These are phyloP conservation scores for Lasioglossum baleicum DNA, from an alignment of 1,140 invertebrate species.

Conservation along the genomic window DNA sequence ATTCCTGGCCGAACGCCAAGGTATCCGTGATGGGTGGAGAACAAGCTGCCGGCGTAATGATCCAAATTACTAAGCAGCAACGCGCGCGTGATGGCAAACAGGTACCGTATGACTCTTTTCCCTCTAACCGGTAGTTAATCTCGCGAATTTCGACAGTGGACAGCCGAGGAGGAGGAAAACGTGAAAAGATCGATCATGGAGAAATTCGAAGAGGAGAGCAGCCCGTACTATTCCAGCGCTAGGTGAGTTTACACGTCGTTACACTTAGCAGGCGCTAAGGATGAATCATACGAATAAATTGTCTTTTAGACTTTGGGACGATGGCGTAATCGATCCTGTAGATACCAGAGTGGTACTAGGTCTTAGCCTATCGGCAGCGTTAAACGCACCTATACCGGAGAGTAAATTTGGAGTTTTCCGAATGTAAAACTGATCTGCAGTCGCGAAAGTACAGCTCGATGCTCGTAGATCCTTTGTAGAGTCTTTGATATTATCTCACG, in stretches of 20 bases:
- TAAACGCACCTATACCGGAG: constrained; percentile 89
- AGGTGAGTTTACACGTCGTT: constrained; percentile 81
- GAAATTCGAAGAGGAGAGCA: constrained; percentile 95
- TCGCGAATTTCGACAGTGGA: constrained; percentile 85
- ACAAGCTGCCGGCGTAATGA: constrained; percentile 95
- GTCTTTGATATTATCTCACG: no score
- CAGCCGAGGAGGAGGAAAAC: constrained; percentile 89
- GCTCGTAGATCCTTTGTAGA: no score
- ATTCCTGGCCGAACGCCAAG: constrained; percentile 97
- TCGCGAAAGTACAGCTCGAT: no score
- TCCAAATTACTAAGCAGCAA: constrained; percentile 92
- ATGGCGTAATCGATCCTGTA: constrained; percentile 96
- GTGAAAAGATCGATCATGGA: constrained; percentile 93
- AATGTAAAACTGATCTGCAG: no score
- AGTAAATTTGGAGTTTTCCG: constrained; percentile 95
- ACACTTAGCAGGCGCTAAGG: no score
- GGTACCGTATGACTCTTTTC: no score
- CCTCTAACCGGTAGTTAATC: no score
- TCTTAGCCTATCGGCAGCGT: constrained; percentile 90
- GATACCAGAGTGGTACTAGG: constrained; percentile 94
- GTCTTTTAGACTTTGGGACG: constrained; percentile 91
- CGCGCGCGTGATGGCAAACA: constrained; percentile 82
- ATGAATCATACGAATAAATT: no score
- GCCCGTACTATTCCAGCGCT: constrained; percentile 95
- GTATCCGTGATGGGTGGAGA: constrained; percentile 98